phyloP scores from a whole-genome alignment of 2,888 invertebrate genomes.

The Meteorus colon region DNA sequence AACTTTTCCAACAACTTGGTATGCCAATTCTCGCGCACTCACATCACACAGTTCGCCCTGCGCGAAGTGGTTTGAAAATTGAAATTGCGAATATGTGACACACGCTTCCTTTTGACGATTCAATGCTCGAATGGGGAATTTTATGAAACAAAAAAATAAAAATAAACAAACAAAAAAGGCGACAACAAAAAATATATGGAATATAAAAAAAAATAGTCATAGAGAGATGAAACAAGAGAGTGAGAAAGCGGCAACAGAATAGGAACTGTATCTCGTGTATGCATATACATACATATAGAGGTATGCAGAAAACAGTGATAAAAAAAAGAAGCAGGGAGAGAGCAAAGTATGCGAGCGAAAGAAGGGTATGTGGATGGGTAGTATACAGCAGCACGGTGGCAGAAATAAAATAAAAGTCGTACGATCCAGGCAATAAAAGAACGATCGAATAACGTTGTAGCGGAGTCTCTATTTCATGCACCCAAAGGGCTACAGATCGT shows the following conservation, averaged over 20 bases:
- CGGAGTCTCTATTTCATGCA: conserved; percentile 38
- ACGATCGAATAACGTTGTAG: conserved; percentile 39
- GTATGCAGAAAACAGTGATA: not conserved
- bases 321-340: conserved; percentile 9
- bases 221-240: conserved; percentile 7
- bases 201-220: not conserved
- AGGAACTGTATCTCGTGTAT: conserved; percentile 18
- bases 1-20: conserved; percentile 40
- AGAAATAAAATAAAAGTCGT: conserved; percentile 34
- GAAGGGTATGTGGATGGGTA: not conserved
- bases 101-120: conserved; percentile 40
- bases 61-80: conserved; percentile 41
- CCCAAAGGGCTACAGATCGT: conserved; percentile 29
- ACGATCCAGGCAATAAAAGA: conserved; percentile 39
- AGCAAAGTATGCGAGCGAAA: conserved; percentile 12
- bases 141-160: conserved; percentile 5
- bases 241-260: not conserved
- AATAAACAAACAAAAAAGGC: not conserved
- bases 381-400: not conserved
- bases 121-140: conserved; percentile 25
- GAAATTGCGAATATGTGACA: conserved; percentile 43
- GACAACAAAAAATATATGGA: not conserved
- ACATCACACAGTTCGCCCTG: conserved; percentile 6
- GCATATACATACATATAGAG: conserved; percentile 18
- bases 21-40: conserved; percentile 35